Conservation (phyloP, 2,113 vertebrate genomes). For the Tringa solitaria region DNA sequence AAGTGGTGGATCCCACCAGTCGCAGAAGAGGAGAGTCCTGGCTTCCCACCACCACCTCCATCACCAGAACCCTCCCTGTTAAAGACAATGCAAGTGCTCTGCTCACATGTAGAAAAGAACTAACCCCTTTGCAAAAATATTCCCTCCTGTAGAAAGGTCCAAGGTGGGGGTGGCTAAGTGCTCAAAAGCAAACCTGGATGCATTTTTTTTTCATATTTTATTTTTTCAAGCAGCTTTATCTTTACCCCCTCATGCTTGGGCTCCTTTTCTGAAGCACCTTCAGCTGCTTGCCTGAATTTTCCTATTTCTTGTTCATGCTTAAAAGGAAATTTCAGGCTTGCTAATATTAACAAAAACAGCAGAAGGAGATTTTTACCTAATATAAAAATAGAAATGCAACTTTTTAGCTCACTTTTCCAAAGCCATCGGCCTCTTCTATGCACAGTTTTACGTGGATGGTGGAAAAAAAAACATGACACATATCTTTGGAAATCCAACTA, state of each 20-base stretch:
- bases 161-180: background rate
- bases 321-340: background rate
- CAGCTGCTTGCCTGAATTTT: background rate
- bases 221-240: background rate
- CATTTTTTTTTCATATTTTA: background rate
- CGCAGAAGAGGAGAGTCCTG: background rate
- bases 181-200: background rate
- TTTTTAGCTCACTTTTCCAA: background rate
- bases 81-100: background rate
- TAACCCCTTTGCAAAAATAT: background rate
- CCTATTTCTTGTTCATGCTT: background rate
- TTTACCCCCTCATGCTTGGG: background rate
- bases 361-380: background rate
- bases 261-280: background rate
- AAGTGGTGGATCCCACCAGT: background rate
- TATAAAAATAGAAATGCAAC: background rate
- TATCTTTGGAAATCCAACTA: background rate
- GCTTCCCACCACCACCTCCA: background rate
- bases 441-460: background rate
- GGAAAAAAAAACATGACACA: accelerated
- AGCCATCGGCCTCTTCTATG: accelerated
- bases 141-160: background rate
- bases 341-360: background rate
- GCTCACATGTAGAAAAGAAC: background rate
- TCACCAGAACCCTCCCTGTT: background rate